Conservation (phyloP, 2,797 vertebrate genomes). For the Periparus ater region DNA sequence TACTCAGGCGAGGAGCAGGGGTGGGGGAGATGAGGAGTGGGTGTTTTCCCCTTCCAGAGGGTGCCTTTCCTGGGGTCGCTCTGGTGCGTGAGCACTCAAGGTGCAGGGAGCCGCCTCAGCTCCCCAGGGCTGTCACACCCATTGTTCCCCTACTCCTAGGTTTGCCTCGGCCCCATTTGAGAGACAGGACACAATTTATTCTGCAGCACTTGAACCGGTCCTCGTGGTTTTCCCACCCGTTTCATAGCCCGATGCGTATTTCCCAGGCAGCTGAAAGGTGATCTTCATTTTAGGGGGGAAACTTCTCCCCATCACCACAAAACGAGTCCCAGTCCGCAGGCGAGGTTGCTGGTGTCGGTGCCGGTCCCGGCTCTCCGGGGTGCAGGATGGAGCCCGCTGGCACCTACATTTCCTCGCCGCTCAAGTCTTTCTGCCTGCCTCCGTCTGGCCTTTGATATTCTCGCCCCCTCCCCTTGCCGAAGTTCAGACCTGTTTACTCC, state of each 20-base stretch:
- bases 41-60: not conserved
- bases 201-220: not conserved
- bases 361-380: not conserved
- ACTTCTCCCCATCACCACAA: not conserved
- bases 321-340: not conserved
- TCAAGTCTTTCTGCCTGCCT: not conserved
- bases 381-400: not conserved
- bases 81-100: not conserved
- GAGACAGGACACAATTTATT: not conserved
- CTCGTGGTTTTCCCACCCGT: not conserved
- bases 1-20: not conserved
- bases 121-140: not conserved
- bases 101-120: not conserved
- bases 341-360: not conserved
- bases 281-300: not conserved
- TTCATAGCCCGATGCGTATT: not conserved
- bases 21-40: not conserved
- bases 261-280: not conserved
- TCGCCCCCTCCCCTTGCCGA: constrained; percentile 42
- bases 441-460: constrained; percentile 16
- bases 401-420: not conserved
- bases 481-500: constrained; percentile 71
- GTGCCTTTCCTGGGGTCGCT: not conserved
- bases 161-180: not conserved
- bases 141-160: not conserved